phyloP scores from a whole-genome alignment of 2,113 vertebrate species.

The Cyprinodon brontotheroides region DNA sequence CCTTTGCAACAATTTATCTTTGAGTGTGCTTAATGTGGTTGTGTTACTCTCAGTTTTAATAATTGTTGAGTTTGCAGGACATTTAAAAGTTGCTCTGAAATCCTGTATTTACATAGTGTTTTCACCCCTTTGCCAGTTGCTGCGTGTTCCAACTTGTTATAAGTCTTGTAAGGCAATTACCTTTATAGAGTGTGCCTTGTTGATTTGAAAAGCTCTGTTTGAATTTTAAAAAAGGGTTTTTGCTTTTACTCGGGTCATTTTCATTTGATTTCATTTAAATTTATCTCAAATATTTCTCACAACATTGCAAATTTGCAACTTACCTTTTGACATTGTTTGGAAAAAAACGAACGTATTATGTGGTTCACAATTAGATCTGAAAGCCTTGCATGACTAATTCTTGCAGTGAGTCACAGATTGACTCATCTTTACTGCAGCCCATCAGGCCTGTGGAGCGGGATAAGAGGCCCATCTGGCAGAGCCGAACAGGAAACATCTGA shows the following conservation, averaged over 20 bases:
- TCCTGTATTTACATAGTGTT: too few relatives aligned
- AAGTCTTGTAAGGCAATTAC: too few relatives aligned
- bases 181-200: too few relatives aligned
- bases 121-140: too few relatives aligned
- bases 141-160: too few relatives aligned
- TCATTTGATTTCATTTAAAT: background rate
- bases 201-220: too few relatives aligned
- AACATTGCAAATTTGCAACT: background rate
- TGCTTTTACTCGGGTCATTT: too few relatives aligned
- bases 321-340: background rate
- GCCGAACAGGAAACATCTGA: conserved; percentile 1
- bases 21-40: too few relatives aligned
- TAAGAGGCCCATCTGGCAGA: conserved; percentile 3
- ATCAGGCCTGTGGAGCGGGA: background rate
- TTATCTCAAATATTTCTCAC: background rate
- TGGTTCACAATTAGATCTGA: background rate
- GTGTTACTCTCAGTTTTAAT: too few relatives aligned
- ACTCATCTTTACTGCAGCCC: background rate
- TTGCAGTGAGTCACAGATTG: conserved; percentile 1
- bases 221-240: background rate
- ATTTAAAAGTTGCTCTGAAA: too few relatives aligned
- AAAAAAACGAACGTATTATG: background rate
- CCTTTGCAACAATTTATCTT: too few relatives aligned
- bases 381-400: background rate
- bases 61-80: too few relatives aligned